phyloP scores from a whole-genome alignment of 2,797 vertebrate genomes.

The Rhinatrema bivittatum region DNA sequence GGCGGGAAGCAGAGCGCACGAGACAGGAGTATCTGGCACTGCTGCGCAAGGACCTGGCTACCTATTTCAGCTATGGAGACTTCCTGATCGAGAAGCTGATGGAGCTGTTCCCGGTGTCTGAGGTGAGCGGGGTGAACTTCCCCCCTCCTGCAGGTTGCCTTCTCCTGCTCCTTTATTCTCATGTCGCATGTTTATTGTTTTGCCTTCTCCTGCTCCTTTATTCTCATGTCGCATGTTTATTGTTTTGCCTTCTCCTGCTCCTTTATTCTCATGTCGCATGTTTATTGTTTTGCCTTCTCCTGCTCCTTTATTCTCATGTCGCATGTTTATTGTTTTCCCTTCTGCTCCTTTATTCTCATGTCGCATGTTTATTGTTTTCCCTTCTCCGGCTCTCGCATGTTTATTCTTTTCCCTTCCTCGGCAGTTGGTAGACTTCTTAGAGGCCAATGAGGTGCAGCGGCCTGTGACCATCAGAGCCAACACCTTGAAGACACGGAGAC shows the following conservation, averaged over 20 bases:
- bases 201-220: background rate
- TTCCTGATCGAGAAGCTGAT: constrained; percentile 81
- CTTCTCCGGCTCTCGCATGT: no score
- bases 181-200: background rate
- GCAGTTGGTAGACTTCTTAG: constrained; percentile 88
- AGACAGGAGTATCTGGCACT: constrained; percentile 75
- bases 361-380: no score
- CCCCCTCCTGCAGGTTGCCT: background rate
- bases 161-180: background rate
- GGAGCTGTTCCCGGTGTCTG: constrained; percentile 84
- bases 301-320: no score
- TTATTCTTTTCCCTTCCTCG: background rate
- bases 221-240: no score
- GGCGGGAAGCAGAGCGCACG: constrained; percentile 76
- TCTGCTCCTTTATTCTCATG: background rate
- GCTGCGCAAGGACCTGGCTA: constrained; percentile 78
- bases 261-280: no score
- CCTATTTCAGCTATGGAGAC: constrained; percentile 89
- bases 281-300: no score
- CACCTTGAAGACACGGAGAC: constrained; percentile 86
- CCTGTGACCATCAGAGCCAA: constrained; percentile 93
- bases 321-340: no score
- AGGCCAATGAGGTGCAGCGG: constrained; percentile 90
- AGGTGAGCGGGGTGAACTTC: constrained; percentile 56
- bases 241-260: no score